Evolutionary conservation across 2,113 vertebrate species (phyloP), one percentile per base, ranked within the genome.

Genomic region (Ptychochromis oligacanthus): DNA sequence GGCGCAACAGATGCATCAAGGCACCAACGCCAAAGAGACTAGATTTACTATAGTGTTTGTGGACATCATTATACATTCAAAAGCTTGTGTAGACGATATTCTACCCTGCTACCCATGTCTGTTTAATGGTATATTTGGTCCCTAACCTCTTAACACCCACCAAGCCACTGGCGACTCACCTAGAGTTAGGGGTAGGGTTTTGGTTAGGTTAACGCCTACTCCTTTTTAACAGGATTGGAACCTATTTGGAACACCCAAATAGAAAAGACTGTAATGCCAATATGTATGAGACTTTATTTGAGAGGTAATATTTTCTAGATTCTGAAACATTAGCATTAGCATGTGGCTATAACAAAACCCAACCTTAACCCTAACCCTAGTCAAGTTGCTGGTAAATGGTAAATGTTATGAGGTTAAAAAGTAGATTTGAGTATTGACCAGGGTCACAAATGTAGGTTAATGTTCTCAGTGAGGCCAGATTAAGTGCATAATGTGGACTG

Each of bases 191-290:
- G 22, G 22, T 3, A 43, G n/a, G 36, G 40, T 6, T 11, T 7
- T 13, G 38, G 7, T 6, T 65, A 46, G 62, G 43, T 20, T 8
- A n/a, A 52, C 10, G 12, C 4, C 65, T 43, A 20, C 43, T 1
- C 24, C 17, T 13, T 49, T 67, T 43, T 46, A 7, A 31, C 7
- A 6, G 0, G 0, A 72, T 72, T 70, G 28, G 24, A 28, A 5
- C 24, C 43, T 49, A 28, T 49, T 31, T 52, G 65, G 17, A 52
- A 18, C 24, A 31, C 0, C 43, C 10, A 20, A 31, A 52, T 52
- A 24, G 64, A 67, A 67, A 54, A 54, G 17, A 20, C 18, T 20
- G 7, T 20, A 8, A 54, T 7, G 49, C 49, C 18, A 20, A 18
- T 8, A 54, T 8, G 4, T 43, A 11, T 6, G 4, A 46, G 38